These are phyloP conservation scores for Chamaetylas fuelleborni DNA, from an alignment of 2,113 vertebrate genomes.

Conservation along the genomic window DNA sequence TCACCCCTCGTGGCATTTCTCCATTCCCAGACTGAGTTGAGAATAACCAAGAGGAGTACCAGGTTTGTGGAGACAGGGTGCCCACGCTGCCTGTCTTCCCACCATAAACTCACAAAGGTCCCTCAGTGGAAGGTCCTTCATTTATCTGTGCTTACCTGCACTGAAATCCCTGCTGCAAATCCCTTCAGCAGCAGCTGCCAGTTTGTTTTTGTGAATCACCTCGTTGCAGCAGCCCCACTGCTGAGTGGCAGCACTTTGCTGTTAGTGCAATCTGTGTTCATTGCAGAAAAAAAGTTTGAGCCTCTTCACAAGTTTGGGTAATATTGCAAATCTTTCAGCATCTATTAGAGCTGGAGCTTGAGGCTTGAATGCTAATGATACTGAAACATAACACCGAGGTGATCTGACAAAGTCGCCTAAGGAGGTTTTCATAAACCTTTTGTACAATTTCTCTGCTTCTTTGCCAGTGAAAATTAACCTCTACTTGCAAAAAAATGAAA, in stretches of 20 bases:
- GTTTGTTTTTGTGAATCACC: neutral
- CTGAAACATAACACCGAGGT: neutral
- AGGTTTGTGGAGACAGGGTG: neutral
- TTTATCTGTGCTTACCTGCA: neutral
- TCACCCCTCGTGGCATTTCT: neutral
- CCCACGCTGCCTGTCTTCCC: neutral
- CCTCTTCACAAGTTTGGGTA: neutral
- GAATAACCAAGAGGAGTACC: neutral
- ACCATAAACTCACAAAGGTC: neutral
- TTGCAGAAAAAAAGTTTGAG: constrained; percentile 8
- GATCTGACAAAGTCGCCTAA: constrained; percentile 15
- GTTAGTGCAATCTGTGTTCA: neutral
- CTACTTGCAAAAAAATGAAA: constrained; percentile 9
- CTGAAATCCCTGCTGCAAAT: neutral
- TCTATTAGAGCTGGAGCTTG: constrained; percentile 8
- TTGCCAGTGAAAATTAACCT: constrained; percentile 57
- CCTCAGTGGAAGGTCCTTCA: neutral
- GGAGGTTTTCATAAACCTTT: constrained; percentile 55
- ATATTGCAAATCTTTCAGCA: constrained; percentile 32
- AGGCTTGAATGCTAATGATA: constrained; percentile 10
- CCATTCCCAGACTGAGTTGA: neutral
- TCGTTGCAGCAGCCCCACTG: neutral
- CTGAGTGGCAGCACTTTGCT: neutral
- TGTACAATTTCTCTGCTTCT: neutral
- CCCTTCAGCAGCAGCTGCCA: neutral